These are phyloP conservation scores for Cheiracanthium punctorium DNA, from an alignment of 2,888 invertebrate species.

Conservation along the genomic window DNA sequence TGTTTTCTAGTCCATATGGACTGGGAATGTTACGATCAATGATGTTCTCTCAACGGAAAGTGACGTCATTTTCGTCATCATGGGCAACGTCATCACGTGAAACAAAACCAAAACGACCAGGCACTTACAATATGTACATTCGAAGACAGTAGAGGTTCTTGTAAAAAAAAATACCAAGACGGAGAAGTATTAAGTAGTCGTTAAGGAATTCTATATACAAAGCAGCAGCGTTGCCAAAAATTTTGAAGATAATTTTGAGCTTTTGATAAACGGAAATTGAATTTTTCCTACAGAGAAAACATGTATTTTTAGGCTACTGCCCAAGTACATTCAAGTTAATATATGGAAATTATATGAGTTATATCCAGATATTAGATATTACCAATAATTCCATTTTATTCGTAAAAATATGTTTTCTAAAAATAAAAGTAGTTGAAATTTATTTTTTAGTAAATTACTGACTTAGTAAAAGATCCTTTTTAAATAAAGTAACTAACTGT, in stretches of 20 bases:
- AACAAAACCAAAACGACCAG: constrained; percentile 1
- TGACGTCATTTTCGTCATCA: not conserved
- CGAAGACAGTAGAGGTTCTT: constrained; percentile 8
- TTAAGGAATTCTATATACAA: constrained; percentile 6
- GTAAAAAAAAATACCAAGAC: not conserved
- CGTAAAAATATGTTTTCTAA: not conserved
- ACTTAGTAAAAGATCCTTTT: no score
- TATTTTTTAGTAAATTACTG: no score
- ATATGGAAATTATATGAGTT: constrained; percentile 30
- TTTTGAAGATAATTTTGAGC: not conserved
- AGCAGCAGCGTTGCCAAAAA: not conserved
- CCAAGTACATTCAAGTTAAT: not conserved
- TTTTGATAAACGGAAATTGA: not conserved
- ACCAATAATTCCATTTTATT: constrained; percentile 30
- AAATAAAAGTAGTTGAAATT: not conserved
- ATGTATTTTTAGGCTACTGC: no score
- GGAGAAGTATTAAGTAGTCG: not conserved
- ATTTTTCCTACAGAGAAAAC: not conserved
- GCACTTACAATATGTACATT: constrained; percentile 10
- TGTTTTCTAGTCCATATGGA: not conserved
- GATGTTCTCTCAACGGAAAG: not conserved
- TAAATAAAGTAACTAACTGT: no score
- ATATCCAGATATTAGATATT: constrained; percentile 49
- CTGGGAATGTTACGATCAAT: not conserved
- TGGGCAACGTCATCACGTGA: not conserved